phyloP scores from a whole-genome alignment of 2,888 invertebrate genomes.

The Drosophila merina region DNA sequence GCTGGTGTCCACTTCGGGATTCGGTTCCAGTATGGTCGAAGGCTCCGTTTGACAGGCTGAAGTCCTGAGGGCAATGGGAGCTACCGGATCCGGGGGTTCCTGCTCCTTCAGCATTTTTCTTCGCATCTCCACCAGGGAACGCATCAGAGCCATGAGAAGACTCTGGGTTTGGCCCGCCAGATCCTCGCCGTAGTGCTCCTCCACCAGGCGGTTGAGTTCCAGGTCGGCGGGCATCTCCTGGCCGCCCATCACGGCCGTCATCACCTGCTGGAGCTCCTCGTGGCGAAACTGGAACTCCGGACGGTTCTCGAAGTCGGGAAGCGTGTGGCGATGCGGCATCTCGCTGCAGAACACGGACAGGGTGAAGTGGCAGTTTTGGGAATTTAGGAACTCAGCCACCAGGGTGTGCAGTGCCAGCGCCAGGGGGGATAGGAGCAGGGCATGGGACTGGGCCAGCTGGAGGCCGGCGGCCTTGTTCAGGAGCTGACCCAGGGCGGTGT shows the following conservation, averaged over 20 bases:
- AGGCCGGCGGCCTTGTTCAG: constrained; percentile 39
- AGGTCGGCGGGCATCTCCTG: background rate
- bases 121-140: constrained; percentile 25
- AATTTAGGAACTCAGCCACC: constrained; percentile 83
- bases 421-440: constrained; percentile 73
- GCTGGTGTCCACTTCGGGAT: constrained; percentile 37
- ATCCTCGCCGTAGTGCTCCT: constrained; percentile 38
- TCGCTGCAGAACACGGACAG: constrained; percentile 83
- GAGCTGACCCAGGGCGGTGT: constrained; percentile 75
- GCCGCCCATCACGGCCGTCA: constrained; percentile 54
- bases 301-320: constrained; percentile 80
- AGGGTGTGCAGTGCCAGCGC: constrained; percentile 80
- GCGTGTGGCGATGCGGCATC: constrained; percentile 79
- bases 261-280: constrained; percentile 75
- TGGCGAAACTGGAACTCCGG: constrained; percentile 78
- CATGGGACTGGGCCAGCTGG: constrained; percentile 18
- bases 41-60: constrained; percentile 42
- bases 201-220: constrained; percentile 15
- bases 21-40: constrained; percentile 19
- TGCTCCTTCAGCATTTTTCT: background rate
- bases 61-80: background rate
- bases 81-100: background rate
- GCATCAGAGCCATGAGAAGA: constrained; percentile 37
- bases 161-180: constrained; percentile 14
- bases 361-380: constrained; percentile 82